phyloP scores from a whole-genome alignment of 2,888 invertebrate genomes.

The Drosophila multiciliata region DNA sequence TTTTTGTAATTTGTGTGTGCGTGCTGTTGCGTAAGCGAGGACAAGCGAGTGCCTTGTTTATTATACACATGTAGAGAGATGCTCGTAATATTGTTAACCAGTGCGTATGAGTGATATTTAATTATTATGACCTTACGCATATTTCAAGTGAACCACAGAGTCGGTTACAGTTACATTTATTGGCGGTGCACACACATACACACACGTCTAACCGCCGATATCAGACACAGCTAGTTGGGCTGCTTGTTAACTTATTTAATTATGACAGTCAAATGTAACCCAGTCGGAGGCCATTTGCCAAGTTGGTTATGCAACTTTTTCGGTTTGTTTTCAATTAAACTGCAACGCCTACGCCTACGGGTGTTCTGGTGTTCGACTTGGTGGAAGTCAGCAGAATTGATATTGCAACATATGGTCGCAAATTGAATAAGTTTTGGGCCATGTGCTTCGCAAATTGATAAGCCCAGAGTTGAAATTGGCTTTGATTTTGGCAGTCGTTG shows the following conservation, averaged over 20 bases:
- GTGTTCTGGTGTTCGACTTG: background rate
- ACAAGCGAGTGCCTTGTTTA: constrained; percentile 64
- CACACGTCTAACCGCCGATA: background rate
- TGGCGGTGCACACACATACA: constrained; percentile 23
- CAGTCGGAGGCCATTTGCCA: constrained; percentile 24
- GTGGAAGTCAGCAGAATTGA: background rate
- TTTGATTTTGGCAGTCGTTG: constrained; percentile 37
- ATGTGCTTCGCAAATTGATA: constrained; percentile 45
- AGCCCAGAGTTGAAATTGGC: constrained; percentile 40
- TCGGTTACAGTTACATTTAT: constrained; percentile 48
- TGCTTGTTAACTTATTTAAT: constrained; percentile 63
- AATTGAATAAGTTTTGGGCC: constrained; percentile 54
- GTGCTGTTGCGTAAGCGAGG: constrained; percentile 67
- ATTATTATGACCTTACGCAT: constrained; percentile 64
- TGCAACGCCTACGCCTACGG: constrained; percentile 14
- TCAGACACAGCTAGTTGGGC: constrained; percentile 22
- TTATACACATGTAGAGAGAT: constrained; percentile 30
- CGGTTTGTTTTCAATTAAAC: constrained; percentile 46
- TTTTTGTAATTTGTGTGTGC: constrained; percentile 60
- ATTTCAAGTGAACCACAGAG: constrained; percentile 38
- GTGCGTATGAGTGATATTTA: constrained; percentile 71
- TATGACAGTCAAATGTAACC: constrained; percentile 56
- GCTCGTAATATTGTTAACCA: constrained; percentile 60
- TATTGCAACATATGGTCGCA: constrained; percentile 46
- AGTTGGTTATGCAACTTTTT: constrained; percentile 40